Evolutionary conservation across 2,113 vertebrate genomes (phyloP), one percentile per base, ranked within the genome.

Genomic region (Caranx melampygus): DNA sequence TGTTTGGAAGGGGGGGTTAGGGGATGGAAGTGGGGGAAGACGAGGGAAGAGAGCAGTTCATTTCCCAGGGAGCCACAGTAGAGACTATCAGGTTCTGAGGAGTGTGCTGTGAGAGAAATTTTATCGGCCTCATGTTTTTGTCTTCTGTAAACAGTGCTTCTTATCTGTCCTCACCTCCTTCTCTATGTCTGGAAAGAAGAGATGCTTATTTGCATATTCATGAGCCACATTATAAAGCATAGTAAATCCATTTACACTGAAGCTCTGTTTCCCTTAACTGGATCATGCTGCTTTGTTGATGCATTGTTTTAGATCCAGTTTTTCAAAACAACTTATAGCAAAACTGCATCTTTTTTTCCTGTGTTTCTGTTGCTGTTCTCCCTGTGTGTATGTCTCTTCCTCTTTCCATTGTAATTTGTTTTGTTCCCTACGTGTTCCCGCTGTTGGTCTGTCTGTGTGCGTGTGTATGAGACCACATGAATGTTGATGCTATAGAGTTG

Each of bases 401-500:
- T 75, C 44, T 83, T 79, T 77, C 33, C 60, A 55, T 78, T 76
- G 21, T 70, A 52, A 85, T 79, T 62, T 81, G 58, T 74, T 80
- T 73, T 80, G 67, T 75, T 77, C 47, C 59, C 35, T 7, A 16
- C 65, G 15, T 68, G 16, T 42, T 72, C 72, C 73, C 52, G 16
- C 62, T 57, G 49, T 58, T 69, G 2, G n/a, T 66, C 42, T 84
- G 45, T 66, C 9, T 57, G 26, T 47, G 77, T 57, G 44, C 73
- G 58, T 52, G 47, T 21, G 0, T 12, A 35, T 37, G 55, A 31
- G 20, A 45, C 33, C 63, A 68, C 14, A n/a, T 69, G 70, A 81
- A 63, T 47, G 49, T 67, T 66, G 75, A 81, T 72, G 55, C 61
- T 40, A 63, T 61, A 45, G 62, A 86, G 78, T 72, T 69, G 57